A percentile compares a stretch with the other conserved stretches of the same genome.
phyloP scores from a whole-genome alignment of 1,140 invertebrate species.

The Drosophila setifemur region DNA sequence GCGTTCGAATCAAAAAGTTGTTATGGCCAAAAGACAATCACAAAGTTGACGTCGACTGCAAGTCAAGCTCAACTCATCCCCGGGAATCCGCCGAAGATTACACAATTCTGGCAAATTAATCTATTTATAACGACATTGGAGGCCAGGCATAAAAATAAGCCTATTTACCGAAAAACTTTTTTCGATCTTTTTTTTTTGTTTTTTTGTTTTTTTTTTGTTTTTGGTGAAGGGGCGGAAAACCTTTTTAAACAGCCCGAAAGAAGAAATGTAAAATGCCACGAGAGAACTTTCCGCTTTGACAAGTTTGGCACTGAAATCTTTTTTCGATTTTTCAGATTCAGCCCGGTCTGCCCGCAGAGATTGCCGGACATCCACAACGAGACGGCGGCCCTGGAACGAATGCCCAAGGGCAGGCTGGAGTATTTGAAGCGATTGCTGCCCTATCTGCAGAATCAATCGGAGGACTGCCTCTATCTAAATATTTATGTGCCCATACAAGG shows the following conservation, averaged over 20 bases:
- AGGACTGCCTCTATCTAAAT: slow-evolving; percentile 98
- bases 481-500: slow-evolving; percentile 97
- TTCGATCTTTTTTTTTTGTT: slow-evolving; percentile 10
- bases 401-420: slow-evolving; percentile 93
- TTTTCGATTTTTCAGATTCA: slow-evolving; percentile 84
- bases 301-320: slow-evolving; percentile 37
- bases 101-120: slow-evolving; percentile 75
- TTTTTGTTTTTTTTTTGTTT: neutral
- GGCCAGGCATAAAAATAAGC: slow-evolving; percentile 69
- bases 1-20: slow-evolving; percentile 70
- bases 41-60: slow-evolving; percentile 36
- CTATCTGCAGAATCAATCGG: slow-evolving; percentile 94
- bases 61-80: neutral
- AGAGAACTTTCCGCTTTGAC: slow-evolving; percentile 40
- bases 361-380: slow-evolving; percentile 91
- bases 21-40: slow-evolving; percentile 70
- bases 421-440: slow-evolving; percentile 93
- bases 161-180: slow-evolving; percentile 43
- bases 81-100: slow-evolving; percentile 47
- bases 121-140: slow-evolving; percentile 73
- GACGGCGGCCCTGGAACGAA: slow-evolving; percentile 89
- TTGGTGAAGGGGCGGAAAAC: slow-evolving; percentile 18
- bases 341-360: slow-evolving; percentile 95
- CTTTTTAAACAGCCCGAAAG: slow-evolving; percentile 30
- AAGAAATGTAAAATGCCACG: slow-evolving; percentile 14